Evolutionary conservation across 2,888 invertebrate species (phyloP).

Genomic region (Caenorhabditis angaria): DNA sequence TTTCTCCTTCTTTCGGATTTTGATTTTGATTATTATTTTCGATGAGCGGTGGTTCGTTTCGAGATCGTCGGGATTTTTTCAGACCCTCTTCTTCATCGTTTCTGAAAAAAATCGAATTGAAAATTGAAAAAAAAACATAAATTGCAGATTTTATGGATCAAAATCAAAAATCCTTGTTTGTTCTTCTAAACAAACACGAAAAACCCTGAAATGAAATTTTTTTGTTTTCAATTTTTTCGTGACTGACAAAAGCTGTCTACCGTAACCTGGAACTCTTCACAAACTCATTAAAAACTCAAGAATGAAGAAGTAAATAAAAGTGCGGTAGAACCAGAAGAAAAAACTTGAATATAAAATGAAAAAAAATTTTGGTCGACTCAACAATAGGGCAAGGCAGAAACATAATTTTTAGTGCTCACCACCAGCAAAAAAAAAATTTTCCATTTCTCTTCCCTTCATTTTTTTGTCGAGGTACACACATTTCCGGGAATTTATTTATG

Average conservation of each 20-base stretch:
- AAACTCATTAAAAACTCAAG: background rate
- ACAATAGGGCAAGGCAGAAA: background rate
- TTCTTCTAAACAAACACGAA: conserved; percentile 4
- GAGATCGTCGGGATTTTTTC: background rate
- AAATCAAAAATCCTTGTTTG: background rate
- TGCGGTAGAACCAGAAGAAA: too few relatives aligned
- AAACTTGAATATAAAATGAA: background rate
- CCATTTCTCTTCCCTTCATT: background rate
- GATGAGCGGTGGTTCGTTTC: background rate
- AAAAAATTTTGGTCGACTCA: background rate
- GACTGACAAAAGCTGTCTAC: background rate
- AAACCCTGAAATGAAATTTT: background rate
- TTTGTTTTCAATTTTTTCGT: background rate
- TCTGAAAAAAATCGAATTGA: background rate
- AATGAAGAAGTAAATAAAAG: background rate
- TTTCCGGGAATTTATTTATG: too few relatives aligned
- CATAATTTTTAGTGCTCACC: background rate
- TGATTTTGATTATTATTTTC: background rate
- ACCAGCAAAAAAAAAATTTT: background rate
- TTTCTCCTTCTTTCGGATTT: conserved; percentile 13
- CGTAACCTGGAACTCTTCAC: background rate
- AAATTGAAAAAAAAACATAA: conserved; percentile 3
- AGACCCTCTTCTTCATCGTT: background rate
- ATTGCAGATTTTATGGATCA: too few relatives aligned
- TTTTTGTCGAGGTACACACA: background rate